Percentiles rank a stretch among this genome's conserved stretches.
Conservation (phyloP, 2,113 vertebrate species). For the Neolamprologus devosi region DNA sequence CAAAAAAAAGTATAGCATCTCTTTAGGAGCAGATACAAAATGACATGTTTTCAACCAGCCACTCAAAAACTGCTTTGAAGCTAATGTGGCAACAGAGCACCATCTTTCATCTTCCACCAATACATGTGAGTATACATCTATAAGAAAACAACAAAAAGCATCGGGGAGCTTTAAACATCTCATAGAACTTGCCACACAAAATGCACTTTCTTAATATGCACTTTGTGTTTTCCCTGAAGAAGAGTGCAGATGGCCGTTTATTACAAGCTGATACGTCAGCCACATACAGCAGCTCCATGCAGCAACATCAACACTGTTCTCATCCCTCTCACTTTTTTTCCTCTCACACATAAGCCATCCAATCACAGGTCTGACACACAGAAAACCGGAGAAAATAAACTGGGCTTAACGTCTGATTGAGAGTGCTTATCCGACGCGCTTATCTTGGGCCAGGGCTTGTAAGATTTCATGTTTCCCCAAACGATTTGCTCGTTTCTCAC, state of each 20-base stretch:
- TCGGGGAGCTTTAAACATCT: neutral
- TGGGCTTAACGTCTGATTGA: neutral
- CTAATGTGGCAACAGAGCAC: neutral
- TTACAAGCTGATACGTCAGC: neutral
- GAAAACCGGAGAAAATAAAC: neutral
- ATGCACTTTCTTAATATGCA: neutral
- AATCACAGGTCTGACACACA: neutral
- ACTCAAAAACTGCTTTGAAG: neutral
- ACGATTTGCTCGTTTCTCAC: neutral
- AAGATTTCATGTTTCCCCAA: neutral
- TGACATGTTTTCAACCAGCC: neutral
- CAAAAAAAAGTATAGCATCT: neutral
- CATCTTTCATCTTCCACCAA: neutral
- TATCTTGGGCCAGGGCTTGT: neutral
- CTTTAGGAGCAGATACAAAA: neutral
- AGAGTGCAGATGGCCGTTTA: neutral
- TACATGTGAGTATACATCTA: neutral
- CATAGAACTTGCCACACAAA: neutral
- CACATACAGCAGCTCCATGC: neutral
- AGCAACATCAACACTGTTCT: slow-evolving; percentile 3
- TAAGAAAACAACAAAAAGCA: neutral
- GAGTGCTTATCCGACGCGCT: neutral
- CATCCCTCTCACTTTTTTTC: neutral
- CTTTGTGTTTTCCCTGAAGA: neutral
- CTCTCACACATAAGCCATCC: neutral